These are phyloP conservation scores for Phrynocephalus vlangalii DNA, from an alignment of 2,797 vertebrate species.

Conservation along the genomic window DNA sequence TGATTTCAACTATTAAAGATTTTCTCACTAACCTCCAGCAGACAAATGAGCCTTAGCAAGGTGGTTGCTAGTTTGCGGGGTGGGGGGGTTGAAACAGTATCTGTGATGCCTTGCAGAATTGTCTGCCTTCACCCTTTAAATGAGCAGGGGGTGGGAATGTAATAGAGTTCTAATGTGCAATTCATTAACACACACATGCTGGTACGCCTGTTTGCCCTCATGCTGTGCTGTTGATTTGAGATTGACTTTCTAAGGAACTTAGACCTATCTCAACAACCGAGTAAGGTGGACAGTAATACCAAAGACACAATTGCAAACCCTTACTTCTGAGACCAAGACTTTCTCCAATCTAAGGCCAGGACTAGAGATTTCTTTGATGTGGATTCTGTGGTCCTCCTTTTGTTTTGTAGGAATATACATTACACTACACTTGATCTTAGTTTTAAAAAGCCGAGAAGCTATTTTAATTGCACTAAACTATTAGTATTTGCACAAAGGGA, in stretches of 20 bases:
- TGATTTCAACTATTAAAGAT: conserved; percentile 4
- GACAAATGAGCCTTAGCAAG: background rate
- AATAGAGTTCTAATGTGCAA: conserved; percentile 43
- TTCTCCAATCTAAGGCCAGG: no score
- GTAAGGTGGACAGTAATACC: background rate
- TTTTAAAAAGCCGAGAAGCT: no score
- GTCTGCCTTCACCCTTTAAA: conserved; percentile 41
- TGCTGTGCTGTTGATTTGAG: conserved; percentile 42
- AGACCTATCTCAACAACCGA: background rate
- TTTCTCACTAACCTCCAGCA: background rate
- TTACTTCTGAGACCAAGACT: background rate
- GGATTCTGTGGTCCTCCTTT: background rate
- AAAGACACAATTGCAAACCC: background rate
- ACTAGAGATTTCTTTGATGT: background rate
- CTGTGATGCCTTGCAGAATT: conserved; percentile 27
- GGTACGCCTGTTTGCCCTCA: conserved; percentile 22
- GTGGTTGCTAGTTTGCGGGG: conserved; percentile 10
- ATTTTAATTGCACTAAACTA: background rate
- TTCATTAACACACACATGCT: conserved; percentile 46
- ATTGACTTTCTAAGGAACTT: conserved; percentile 32
- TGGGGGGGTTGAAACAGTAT: background rate
- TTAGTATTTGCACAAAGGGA: background rate
- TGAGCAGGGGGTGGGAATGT: background rate
- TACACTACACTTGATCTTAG: no score
- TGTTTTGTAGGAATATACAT: background rate